A percentile compares a stretch with the other conserved stretches of the same genome.
Evolutionary conservation across 2,888 invertebrate species (phyloP).

Genomic region (Epistrophe eligans): DNA sequence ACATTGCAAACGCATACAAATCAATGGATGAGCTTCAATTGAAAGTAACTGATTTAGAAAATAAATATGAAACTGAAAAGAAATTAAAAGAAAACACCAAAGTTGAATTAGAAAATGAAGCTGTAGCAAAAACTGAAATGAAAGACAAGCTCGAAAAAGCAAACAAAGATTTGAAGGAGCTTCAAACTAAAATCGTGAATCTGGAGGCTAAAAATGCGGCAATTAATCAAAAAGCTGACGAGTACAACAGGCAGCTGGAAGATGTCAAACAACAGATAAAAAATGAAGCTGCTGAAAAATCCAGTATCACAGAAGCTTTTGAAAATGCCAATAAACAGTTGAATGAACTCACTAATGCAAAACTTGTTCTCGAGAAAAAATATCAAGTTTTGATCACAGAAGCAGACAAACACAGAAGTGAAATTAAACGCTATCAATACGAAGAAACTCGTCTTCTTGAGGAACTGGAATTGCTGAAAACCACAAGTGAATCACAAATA

Average conservation of each 20-base stretch:
- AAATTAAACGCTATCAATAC: slow-evolving; percentile 37
- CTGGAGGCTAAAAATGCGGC: slow-evolving; percentile 1
- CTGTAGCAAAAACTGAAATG: neutral
- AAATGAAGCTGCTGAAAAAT: slow-evolving; percentile 33
- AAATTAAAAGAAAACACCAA: neutral
- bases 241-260: slow-evolving; percentile 16
- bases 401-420: slow-evolving; percentile 63
- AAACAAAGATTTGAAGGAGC: neutral
- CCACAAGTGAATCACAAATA: slow-evolving; percentile 54
- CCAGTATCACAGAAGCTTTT: slow-evolving; percentile 47
- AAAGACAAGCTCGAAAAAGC: neutral
- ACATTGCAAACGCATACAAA: neutral
- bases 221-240: neutral
- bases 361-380: slow-evolving; percentile 68
- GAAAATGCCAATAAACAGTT: slow-evolving; percentile 50
- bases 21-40: neutral
- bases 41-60: neutral
- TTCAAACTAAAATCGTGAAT: neutral
- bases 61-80: neutral
- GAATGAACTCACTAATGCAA: slow-evolving; percentile 61
- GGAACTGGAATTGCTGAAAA: slow-evolving; percentile 62
- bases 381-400: slow-evolving; percentile 57
- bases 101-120: neutral
- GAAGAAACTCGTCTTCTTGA: slow-evolving; percentile 55
- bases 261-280: slow-evolving; percentile 26